Base-by-base conservation (phyloP, 2,113 vertebrate species). In the Agelaius phoeniceus region DNA sequence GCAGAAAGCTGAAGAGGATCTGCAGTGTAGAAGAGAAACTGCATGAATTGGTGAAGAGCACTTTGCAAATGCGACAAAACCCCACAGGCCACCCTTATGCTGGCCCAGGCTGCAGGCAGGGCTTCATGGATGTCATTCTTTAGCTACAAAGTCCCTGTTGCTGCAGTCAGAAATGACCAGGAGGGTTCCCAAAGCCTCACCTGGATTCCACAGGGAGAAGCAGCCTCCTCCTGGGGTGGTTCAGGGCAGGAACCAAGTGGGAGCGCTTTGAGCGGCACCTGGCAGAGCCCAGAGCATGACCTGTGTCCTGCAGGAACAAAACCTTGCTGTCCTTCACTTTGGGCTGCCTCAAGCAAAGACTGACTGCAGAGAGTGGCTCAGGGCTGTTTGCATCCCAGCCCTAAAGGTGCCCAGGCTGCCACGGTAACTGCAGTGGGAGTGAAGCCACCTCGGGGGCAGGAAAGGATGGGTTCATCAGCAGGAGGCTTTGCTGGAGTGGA, bases 191-290 rank as follows among this genome's bases (percentile, higher is more conserved):
- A 87, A 74, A 91, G 33, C n/a, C 35, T 82, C 58, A 35, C 13
- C 49, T 48, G 37, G 28, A 51, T 8, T 21, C 11, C 0, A 0
- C 0, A 0, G 28, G 8, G 20, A 81, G 37, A 23, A 74, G 21
- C 5, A 55, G 24, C 3, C 12, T 78, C 46, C 22, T 62, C 10
- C 31, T 44, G 13, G n/a, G 11, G 3, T 0, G 0, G 57, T 6
- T 75, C 48, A 30, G 65, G 61, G 52, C 30, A 59, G 48, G 35
- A 74, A 23, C 39, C 20, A 10, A 33, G 55, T 14, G 63, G n/a
- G 31, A 44, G 6, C 0, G 15, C 28, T 44, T 30, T 20, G 37
- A 41, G 54, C 1, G 3, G 41, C 11, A 0, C 9, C 43, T 39
- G 49, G 49, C 49, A 79, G 18, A 46, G 7, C 12, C 48, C 72